Base-by-base conservation (phyloP, 2,888 invertebrate genomes). In the Dugesia japonica region DNA sequence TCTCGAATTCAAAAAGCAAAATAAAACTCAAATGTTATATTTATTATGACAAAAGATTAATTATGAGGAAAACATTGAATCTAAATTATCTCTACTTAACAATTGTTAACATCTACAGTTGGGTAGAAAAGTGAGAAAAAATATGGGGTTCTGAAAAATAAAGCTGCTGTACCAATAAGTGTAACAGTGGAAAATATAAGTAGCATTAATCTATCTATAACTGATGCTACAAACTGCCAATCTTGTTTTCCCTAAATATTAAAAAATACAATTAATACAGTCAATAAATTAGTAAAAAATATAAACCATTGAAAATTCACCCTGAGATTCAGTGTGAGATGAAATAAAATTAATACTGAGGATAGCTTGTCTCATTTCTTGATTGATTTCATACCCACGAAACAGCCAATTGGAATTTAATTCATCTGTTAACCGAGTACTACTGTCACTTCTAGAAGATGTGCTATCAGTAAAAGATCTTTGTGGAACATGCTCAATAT, bases 221-320 rank as follows among this genome's bases (percentile, higher is more conserved):
- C 76, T 1, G 77, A 77, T 0, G 77, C 77, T 23, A 77, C 76
- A 28, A 42, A 77, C 77, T 77, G 78, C 77, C 77, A 77, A 28
- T 77, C 77, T 56, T 56, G 56, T n/a, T 56, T 56, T n/a, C 56
- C 56, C 56, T 56, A 56, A n/a, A n/a, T n/a, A n/a, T n/a, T n/a
- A n/a, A n/a, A 56, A 31, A 31, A 31, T 31, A 31, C 13, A 31
- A 13, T 31, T 31, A 4, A 31, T 31, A 7, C 31, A 31, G 31
- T 31, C 13, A 7, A 31, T 7, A 4, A 31, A 31, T n/a, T 31
- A 31, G 13, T 7, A 31, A 7, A 31, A 7, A n/a, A n/a, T 31
- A 31, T 31, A 7, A 31, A 31, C 56, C 56, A 56, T 56, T 56
- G 56, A 56, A 56, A 56, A 56, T 23, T 56, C 56, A 13, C 23